These are phyloP conservation scores for Agrotis segetum DNA, from an alignment of 2,888 invertebrate species.

Conservation along the genomic window DNA sequence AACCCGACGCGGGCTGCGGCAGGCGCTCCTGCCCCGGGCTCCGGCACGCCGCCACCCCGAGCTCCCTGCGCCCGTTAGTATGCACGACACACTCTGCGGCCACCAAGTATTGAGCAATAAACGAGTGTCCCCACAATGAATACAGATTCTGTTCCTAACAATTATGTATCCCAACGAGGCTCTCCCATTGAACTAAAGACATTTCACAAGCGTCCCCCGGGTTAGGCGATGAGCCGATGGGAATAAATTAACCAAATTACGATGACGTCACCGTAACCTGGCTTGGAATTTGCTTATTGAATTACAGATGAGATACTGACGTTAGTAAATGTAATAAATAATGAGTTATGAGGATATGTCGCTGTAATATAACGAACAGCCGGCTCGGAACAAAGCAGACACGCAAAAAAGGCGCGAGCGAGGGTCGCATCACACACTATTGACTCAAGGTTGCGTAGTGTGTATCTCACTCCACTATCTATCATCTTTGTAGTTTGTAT, in stretches of 20 bases:
- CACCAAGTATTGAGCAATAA: constrained; percentile 69
- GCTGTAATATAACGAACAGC: constrained; percentile 64
- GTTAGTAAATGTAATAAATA: constrained; percentile 59
- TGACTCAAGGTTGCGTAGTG: background rate
- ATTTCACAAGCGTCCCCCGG: constrained; percentile 29
- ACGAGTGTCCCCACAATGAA: constrained; percentile 55
- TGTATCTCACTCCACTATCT: background rate
- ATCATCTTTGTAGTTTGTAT: no score
- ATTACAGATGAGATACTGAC: constrained; percentile 59
- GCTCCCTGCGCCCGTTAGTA: constrained; percentile 44
- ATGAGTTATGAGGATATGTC: constrained; percentile 66
- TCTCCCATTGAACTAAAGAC: constrained; percentile 47
- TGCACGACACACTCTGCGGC: constrained; percentile 53
- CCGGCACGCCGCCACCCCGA: background rate
- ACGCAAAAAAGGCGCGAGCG: constrained; percentile 13
- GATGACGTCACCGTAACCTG: constrained; percentile 32
- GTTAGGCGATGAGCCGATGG: background rate
- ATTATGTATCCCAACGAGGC: constrained; percentile 47
- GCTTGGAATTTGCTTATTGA: constrained; percentile 39
- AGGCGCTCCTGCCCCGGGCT: constrained; percentile 4
- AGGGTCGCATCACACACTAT: background rate
- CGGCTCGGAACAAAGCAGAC: constrained; percentile 50
- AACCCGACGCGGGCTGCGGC: constrained; percentile 18
- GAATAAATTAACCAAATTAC: constrained; percentile 51
- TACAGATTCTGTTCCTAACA: constrained; percentile 53